Conservation (phyloP, 2,113 vertebrate species). For the Cnemophilus loriae region DNA sequence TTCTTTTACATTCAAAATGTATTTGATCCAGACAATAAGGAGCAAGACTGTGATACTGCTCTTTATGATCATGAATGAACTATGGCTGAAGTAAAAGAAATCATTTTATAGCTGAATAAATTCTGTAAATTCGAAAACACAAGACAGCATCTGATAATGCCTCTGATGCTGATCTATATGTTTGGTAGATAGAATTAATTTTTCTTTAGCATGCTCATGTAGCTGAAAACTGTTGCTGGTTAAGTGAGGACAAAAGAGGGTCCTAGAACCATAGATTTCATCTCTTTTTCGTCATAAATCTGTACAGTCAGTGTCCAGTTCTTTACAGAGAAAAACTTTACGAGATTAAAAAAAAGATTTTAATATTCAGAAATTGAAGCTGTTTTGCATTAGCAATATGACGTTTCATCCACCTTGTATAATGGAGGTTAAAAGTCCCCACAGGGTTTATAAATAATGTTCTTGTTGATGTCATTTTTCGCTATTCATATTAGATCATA, state of each 20-base stretch:
- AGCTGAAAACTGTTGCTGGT: not conserved
- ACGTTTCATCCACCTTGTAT: not conserved
- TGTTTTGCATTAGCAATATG: not conserved
- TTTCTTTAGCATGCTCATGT: not conserved
- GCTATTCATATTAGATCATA: not conserved
- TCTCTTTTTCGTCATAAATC: not conserved
- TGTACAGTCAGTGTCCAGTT: not conserved
- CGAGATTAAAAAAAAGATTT: not conserved
- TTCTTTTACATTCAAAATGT: not conserved
- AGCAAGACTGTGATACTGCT: not conserved
- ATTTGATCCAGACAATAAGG: not conserved
- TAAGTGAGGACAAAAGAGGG: not conserved
- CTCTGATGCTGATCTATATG: not conserved
- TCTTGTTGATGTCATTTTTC: not conserved
- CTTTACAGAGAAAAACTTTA: not conserved
- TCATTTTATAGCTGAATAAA: not conserved
- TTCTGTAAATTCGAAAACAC: not conserved
- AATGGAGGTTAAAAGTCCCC: not conserved
- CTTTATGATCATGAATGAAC: not conserved
- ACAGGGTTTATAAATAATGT: not conserved
- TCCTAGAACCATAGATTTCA: not conserved
- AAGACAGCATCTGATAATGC: not conserved
- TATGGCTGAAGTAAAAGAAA: not conserved
- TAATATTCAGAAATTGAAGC: not conserved
- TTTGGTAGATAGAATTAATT: not conserved